These are phyloP conservation scores for Eurytoma adleriae DNA, from an alignment of 2,888 invertebrate species.

Conservation along the genomic window DNA sequence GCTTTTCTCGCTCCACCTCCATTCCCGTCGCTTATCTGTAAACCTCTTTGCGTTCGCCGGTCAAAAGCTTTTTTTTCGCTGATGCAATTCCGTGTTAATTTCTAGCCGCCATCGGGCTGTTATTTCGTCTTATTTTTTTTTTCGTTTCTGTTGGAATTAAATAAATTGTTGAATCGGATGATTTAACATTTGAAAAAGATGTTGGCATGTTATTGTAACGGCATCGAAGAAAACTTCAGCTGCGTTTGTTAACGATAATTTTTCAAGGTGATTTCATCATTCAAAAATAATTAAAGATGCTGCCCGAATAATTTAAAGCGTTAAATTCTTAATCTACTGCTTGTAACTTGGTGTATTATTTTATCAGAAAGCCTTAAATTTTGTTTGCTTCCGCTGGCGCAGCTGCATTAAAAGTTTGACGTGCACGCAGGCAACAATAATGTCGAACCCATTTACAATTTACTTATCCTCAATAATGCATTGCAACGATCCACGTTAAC, in stretches of 20 bases:
- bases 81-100: no score
- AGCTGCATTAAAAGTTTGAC: no score
- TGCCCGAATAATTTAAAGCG: neutral
- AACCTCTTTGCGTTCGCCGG: neutral
- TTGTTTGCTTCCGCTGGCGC: no score
- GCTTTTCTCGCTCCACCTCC: neutral
- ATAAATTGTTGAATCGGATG: no score
- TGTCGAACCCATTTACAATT: no score
- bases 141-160: neutral
- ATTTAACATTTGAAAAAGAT: neutral
- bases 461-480: no score
- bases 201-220: no score
- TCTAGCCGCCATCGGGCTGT: no score
- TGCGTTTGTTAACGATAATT: conserved; percentile 3
- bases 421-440: no score
- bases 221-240: neutral
- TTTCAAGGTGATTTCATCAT: neutral
- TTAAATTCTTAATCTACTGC: neutral
- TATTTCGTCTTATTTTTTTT: neutral
- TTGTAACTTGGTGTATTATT: neutral
- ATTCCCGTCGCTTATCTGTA: neutral
- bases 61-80: neutral
- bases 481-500: no score
- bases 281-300: neutral
- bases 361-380: no score